Conservation (phyloP, 1,140 invertebrate species). For the Drosophila malerkotliana region DNA sequence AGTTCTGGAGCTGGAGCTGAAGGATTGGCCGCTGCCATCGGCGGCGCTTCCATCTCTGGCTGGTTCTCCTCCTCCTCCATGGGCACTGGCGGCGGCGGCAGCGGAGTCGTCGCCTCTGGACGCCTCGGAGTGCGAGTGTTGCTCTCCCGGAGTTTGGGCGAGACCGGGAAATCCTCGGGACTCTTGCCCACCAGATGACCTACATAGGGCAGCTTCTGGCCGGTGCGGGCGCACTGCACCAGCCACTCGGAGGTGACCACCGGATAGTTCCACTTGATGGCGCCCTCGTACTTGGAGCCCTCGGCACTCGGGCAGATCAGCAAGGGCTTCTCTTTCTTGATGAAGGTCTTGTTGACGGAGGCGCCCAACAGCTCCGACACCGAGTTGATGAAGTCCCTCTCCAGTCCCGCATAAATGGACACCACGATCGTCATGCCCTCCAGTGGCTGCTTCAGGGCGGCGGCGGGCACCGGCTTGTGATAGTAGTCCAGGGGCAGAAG, state of each 20-base stretch:
- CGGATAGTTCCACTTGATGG: slow-evolving; percentile 91
- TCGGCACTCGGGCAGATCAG: slow-evolving; percentile 89
- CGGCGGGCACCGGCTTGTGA: slow-evolving; percentile 86
- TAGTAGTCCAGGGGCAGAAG: slow-evolving; percentile 87
- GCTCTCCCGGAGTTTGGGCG: slow-evolving; percentile 51
- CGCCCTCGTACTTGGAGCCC: slow-evolving; percentile 93
- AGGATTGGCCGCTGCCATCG: not conserved
- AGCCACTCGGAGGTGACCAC: slow-evolving; percentile 92
- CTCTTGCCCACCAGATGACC: slow-evolving; percentile 87
- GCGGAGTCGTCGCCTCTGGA: not conserved
- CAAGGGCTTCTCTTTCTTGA: slow-evolving; percentile 84
- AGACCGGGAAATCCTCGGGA: slow-evolving; percentile 63
- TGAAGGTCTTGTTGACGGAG: slow-evolving; percentile 85
- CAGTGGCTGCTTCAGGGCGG: slow-evolving; percentile 86
- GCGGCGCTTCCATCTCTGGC: not conserved
- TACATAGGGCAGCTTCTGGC: slow-evolving; percentile 85
- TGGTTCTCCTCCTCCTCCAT: slow-evolving; percentile 38
- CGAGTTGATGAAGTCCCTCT: slow-evolving; percentile 89
- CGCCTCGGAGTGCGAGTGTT: slow-evolving; percentile 25
- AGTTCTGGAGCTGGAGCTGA: slow-evolving; percentile 32
- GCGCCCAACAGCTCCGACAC: slow-evolving; percentile 90
- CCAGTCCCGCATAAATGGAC: slow-evolving; percentile 89
- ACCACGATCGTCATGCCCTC: slow-evolving; percentile 90
- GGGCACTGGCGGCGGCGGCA: not conserved
- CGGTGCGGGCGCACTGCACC: slow-evolving; percentile 87